Base-by-base conservation (phyloP, 2,888 invertebrate species). In the Abrostola tripartita region DNA sequence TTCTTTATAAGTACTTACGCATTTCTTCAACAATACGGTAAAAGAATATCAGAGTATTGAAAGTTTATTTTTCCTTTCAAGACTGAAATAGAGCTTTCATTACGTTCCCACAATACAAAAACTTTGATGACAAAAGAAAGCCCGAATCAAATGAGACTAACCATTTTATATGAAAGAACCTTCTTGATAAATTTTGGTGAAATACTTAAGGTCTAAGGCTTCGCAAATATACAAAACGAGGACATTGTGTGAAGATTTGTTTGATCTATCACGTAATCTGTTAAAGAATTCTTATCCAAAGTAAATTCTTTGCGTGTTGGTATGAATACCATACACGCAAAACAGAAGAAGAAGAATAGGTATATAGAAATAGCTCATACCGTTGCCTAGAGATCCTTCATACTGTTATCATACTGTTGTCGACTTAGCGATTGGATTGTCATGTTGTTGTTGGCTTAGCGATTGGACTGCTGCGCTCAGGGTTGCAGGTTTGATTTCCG, bases 201-300 rank as follows among this genome's bases (percentile, higher is more conserved):
- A 56, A 52, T 49, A 35, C 44, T 37, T 10, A 42, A 44, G 53
- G 24, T 53, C 61, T 37, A 52, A 59, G 55, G 55, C 52, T 59
- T 59, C 47, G 35, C 36, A 67, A 62, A 62, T 44, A 62, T 36
- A 6, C 53, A 54, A n/a, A 57, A 57, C 37, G 41, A 41, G 41
- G 44, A 14, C 37, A 44, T 51, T 54, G 24, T 42, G 10, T 40
- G 40, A 41, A 55, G 66, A 68, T 65, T 68, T 54, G 52, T 55
- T 64, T 55, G 61, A 41, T 54, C 61, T 58, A 57, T 55, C 44
- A 52, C 36, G 44, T 52, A 58, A 55, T 66, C 58, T 50, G 52
- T 56, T 42, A 57, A 61, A 57, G 49, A 44, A 55, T 24, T 40
- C 24, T 24, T 1, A 24, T 24, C 24, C 24, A 4, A 24, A 24